phyloP scores from a whole-genome alignment of 2,888 invertebrate species.

The Chrysolina haemoptera region DNA sequence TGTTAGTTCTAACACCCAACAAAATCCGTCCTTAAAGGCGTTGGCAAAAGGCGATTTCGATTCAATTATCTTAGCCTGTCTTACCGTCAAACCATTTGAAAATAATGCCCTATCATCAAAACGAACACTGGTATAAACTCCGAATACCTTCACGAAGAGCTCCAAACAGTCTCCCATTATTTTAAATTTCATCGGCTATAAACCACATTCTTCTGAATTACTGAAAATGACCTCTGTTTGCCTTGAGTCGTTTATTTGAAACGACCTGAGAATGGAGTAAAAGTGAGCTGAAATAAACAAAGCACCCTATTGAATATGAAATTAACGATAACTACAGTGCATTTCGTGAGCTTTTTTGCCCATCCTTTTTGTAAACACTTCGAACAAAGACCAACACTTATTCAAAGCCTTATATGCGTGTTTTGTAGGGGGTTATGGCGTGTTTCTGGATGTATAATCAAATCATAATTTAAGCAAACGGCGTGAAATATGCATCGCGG shows the following conservation, averaged over 20 bases:
- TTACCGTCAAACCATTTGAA: neutral
- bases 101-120: neutral
- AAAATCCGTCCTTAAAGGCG: too few species aligned
- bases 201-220: conserved; percentile 4
- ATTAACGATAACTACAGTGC: conserved; percentile 34
- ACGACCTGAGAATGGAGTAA: conserved; percentile 28
- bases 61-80: too few species aligned
- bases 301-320: conserved; percentile 37
- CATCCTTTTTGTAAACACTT: conserved; percentile 32
- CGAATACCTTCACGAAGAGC: neutral
- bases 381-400: conserved; percentile 29
- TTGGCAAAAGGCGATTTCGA: too few species aligned
- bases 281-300: conserved; percentile 30
- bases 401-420: conserved; percentile 27
- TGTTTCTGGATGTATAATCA: conserved; percentile 5
- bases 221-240: conserved; percentile 18
- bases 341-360: conserved; percentile 29
- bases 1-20: too few species aligned
- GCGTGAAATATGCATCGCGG: conserved; percentile 13
- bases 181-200: conserved; percentile 3
- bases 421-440: conserved; percentile 16
- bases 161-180: neutral
- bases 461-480: conserved; percentile 13
- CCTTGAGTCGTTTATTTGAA: conserved; percentile 26
- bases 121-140: neutral